These are phyloP conservation scores for Harpegnathos saltator DNA, from an alignment of 1,140 invertebrate species.

Conservation along the genomic window DNA sequence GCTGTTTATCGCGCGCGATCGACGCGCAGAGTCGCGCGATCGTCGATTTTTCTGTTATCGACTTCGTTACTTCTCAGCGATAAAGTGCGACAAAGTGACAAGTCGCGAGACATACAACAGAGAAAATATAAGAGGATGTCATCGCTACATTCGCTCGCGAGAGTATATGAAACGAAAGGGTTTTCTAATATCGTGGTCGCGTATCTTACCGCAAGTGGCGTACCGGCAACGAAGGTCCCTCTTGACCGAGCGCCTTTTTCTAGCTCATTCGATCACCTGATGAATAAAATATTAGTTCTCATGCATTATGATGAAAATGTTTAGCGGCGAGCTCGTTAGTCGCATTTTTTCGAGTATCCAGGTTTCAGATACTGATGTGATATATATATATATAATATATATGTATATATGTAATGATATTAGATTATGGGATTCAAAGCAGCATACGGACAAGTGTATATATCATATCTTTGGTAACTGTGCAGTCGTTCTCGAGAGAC, in stretches of 20 bases:
- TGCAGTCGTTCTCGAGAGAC: constrained; percentile 53
- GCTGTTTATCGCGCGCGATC: too few species aligned
- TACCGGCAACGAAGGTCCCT: constrained; percentile 9
- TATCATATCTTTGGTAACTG: constrained; percentile 52
- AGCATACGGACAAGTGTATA: constrained; percentile 59
- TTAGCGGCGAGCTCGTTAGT: constrained; percentile 58
- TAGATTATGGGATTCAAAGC: constrained; percentile 50
- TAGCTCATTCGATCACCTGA: constrained; percentile 39
- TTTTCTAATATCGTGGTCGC: constrained; percentile 34
- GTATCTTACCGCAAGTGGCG: constrained; percentile 44
- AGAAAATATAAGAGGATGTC: too few species aligned
- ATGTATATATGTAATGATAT: constrained; percentile 10
- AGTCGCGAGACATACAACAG: too few species aligned
- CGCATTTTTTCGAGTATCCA: constrained; percentile 44
- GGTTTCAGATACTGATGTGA: constrained; percentile 15
- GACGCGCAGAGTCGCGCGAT: too few species aligned
- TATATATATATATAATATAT: neutral
- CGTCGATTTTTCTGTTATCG: too few species aligned
- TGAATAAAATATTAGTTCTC: constrained; percentile 59
- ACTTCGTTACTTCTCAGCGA: too few species aligned
- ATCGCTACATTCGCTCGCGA: too few species aligned
- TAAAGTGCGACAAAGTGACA: too few species aligned
- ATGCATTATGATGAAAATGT: constrained; percentile 54
- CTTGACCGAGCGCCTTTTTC: constrained; percentile 13
- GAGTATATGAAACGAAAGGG: neutral